phyloP scores from a whole-genome alignment of 2,113 vertebrate genomes.

The Clarias macrocephalus region DNA sequence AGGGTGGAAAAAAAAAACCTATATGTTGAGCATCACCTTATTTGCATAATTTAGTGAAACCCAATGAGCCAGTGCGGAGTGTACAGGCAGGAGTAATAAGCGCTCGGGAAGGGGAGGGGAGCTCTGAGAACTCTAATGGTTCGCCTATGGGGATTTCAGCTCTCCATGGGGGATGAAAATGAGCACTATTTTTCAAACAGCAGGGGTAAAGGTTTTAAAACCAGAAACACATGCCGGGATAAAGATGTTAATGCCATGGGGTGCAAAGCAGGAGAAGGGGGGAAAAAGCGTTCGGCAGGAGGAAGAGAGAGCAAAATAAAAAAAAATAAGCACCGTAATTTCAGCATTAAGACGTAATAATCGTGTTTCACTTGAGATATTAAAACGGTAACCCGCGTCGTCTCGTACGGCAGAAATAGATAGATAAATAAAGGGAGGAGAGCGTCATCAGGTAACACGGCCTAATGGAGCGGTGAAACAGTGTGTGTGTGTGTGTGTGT shows the following conservation, averaged over 20 bases:
- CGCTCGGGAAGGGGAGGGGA: constrained; percentile 97
- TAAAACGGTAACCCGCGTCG: constrained; percentile 97
- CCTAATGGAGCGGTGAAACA: constrained; percentile 56
- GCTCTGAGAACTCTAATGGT: constrained; percentile 99
- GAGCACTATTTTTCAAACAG: constrained; percentile 99
- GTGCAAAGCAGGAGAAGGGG: constrained; percentile 83
- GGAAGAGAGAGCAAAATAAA: constrained; percentile 68
- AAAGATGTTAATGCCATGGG: constrained; percentile 99
- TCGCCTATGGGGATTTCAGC: constrained; percentile 99
- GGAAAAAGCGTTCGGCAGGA: constrained; percentile 39
- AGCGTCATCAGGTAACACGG: constrained; percentile 61
- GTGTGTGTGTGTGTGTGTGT: background rate
- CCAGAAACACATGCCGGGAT: constrained; percentile 99
- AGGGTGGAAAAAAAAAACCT: constrained; percentile 69
- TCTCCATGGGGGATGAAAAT: constrained; percentile 99
- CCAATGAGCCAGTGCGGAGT: constrained; percentile 98
- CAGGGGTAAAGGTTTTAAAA: constrained; percentile 99
- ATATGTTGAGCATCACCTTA: constrained; percentile 98
- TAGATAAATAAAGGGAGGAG: constrained; percentile 52
- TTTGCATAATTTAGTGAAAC: constrained; percentile 99
- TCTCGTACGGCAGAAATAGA: constrained; percentile 72
- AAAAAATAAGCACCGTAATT: constrained; percentile 96
- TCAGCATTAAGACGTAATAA: constrained; percentile 99
- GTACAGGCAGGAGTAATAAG: constrained; percentile 99
- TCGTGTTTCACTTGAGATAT: constrained; percentile 99